Base-by-base conservation (phyloP, 2,113 vertebrate species). In the Osmerus mordax region DNA sequence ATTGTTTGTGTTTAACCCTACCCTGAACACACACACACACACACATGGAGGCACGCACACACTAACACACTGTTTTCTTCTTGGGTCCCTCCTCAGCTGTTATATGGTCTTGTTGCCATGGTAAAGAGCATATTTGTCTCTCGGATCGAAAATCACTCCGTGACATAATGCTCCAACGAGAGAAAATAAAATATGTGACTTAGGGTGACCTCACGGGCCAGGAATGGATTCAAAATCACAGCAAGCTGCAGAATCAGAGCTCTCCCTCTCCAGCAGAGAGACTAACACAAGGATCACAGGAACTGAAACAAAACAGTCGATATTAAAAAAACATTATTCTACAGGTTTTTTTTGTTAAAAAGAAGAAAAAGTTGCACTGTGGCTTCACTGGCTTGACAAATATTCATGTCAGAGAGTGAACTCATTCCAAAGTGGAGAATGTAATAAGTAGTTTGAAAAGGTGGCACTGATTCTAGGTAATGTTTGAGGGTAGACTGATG, bases 71-170 rank as follows among this genome's bases (percentile, higher is more conserved):
- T 13, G 53, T 51, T 60, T 12, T 63, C 62, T 53, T 81, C 70
- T 32, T n/a, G 72, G 68, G 60, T 74, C 73, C 67, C 72, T 70
- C 52, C 79, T 76, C 71, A 76, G 70, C 76, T 78, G 77, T 82
- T 77, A 85, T 85, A 84, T 81, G 70, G 69, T 62, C 73, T 76
- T 3, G 87, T 90, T 87, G 77, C 82, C 81, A 91, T 90, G 84
- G 72, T 75, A 14, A 86, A 88, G 76, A 76, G 72, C 76, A 79
- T 74, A 84, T 89, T 87, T 85, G 82, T 84, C 75, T 78, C 70
- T 28, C 32, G 64, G 28, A 81, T 80, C 0, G 71, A 84, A 81
- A 84, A 80, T 86, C 79, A 85, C 77, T 66, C 63, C 66, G 77
- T 91, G 87, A 87, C 55, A 84, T 84, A 84, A 88, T 72, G 53